Percentiles rank a stretch among this genome's conserved stretches.
Conservation (phyloP, 92 coral and sea anemone genomes). For the Montipora capitata region DNA sequence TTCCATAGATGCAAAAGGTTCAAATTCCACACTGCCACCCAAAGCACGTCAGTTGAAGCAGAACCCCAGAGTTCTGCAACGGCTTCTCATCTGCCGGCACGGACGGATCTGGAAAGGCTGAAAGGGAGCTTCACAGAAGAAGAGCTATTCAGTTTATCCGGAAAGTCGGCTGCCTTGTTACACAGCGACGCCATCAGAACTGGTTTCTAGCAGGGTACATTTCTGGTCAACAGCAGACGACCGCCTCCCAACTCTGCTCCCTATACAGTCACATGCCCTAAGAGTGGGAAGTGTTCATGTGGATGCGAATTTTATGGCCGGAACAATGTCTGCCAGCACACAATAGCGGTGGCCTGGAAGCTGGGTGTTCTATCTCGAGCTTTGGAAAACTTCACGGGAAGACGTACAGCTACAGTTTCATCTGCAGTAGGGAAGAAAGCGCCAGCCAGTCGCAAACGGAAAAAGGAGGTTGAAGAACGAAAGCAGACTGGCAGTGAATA, state of each 20-base stretch:
- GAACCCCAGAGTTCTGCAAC: no score
- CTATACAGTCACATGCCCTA: constrained; percentile 42
- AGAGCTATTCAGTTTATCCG: constrained; percentile 1
- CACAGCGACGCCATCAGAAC: constrained; percentile 11
- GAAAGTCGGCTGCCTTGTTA: not conserved
- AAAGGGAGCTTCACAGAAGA: constrained; percentile 30
- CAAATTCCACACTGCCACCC: no score
- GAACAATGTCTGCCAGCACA: constrained; percentile 59
- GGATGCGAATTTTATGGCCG: constrained; percentile 35
- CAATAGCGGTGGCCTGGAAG: constrained; percentile 49
- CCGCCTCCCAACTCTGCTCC: constrained; percentile 5
- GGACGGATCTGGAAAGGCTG: constrained; percentile 23
- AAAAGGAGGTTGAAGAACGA: constrained; percentile 7
- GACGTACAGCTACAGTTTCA: constrained; percentile 45
- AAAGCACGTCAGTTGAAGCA: no score
- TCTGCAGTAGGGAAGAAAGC: constrained; percentile 14
- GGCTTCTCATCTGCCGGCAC: not conserved
- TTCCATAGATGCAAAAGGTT: constrained; percentile 19
- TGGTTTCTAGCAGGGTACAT: constrained; percentile 58
- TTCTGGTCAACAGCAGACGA: constrained; percentile 66
- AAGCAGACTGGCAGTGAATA: constrained; percentile 4
- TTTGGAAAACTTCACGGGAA: not conserved
- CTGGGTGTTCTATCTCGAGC: constrained; percentile 21
- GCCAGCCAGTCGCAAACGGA: constrained; percentile 22
- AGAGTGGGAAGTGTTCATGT: constrained; percentile 51